Evolutionary conservation across 2,113 vertebrate species (phyloP).

Genomic region (Nannobrachium achirus): DNA sequence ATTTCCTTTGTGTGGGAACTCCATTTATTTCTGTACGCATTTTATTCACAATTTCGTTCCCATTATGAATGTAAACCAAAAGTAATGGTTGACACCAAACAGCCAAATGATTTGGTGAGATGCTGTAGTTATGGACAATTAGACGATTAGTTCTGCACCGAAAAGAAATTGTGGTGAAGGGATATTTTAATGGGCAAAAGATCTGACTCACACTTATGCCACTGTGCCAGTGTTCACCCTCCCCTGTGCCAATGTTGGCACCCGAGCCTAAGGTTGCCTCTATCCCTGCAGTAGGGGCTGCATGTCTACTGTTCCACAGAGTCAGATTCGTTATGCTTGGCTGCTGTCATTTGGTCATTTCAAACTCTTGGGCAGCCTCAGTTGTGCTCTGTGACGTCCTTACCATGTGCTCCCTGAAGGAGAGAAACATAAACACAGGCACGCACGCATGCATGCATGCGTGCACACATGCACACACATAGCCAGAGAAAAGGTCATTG

Average conservation of each 20-base stretch:
- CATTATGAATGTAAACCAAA: neutral
- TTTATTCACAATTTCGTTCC: neutral
- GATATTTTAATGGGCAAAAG: conserved; percentile 23
- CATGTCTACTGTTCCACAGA: too few species aligned
- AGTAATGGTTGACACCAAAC: neutral
- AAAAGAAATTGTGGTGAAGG: conserved; percentile 32
- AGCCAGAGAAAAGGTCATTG: neutral
- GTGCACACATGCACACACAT: neutral
- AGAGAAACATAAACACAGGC: conserved; percentile 2
- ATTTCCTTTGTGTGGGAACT: neutral
- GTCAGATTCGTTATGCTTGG: neutral
- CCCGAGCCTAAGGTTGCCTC: too few species aligned
- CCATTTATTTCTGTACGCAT: neutral
- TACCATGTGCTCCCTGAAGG: conserved; percentile 14
- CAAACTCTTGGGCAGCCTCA: neutral
- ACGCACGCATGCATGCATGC: conserved; percentile 1
- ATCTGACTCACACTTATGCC: too few species aligned
- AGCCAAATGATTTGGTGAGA: neutral
- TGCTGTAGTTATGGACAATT: conserved; percentile 14
- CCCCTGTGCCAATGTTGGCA: too few species aligned
- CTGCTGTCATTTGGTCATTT: neutral
- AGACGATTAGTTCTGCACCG: conserved; percentile 29
- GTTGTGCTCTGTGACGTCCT: conserved; percentile 3
- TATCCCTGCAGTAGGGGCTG: too few species aligned
- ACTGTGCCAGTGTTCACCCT: too few species aligned